Base-by-base conservation (phyloP, 2,113 vertebrate species). In the Bostrychus sinensis region DNA sequence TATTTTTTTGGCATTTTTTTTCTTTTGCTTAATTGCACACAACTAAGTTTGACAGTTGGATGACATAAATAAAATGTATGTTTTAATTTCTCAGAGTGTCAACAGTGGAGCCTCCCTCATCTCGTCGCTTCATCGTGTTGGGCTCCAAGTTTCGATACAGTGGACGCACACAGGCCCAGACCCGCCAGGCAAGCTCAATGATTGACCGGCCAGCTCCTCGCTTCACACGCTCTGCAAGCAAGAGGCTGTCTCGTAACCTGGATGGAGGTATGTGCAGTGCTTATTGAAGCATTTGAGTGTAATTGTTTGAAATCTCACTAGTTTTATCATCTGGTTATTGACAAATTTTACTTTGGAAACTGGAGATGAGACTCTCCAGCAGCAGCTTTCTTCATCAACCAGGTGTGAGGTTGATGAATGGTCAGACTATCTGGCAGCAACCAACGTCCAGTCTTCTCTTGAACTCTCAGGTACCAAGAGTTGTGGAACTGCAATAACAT, bases 91-190 rank as follows among this genome's bases (percentile, higher is more conserved):
- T 16, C 71, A 98, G 96, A 85, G 91, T 97, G 73, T 93, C 94
- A 39, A 93, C 95, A 59, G 94, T 96, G 1, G 94, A 99, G 77
- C 92, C 94, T 25, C 92, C 96, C 39, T 93, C 95, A 0, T 94
- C 95, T 58, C 93, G 93, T 62, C 89, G 92, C 59, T 95, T 96
- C 85, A 88, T 98, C 41, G 93, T 90, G 0, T 80, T 98, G 87
- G 96, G 96, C 61, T 97, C 96, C 20, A 97, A 95, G 88, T 98
- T 98, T 84, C 93, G 95, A 32, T 98, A 96, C 88, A 95, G 94
- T 1, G 97, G 97, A 0, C 93, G 94, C 2, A 98, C 96, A 3
- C 95, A 98, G 83, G 95, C 94, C 0, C 95, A 98, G 88, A 96
- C 94, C 2, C 92, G 96, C 58, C 93, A 98, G 86, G 96, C 95